Evolutionary conservation across 2,888 invertebrate genomes (phyloP), one percentile per base, ranked within the genome.

Genomic region (Drosophila meridionalis): DNA sequence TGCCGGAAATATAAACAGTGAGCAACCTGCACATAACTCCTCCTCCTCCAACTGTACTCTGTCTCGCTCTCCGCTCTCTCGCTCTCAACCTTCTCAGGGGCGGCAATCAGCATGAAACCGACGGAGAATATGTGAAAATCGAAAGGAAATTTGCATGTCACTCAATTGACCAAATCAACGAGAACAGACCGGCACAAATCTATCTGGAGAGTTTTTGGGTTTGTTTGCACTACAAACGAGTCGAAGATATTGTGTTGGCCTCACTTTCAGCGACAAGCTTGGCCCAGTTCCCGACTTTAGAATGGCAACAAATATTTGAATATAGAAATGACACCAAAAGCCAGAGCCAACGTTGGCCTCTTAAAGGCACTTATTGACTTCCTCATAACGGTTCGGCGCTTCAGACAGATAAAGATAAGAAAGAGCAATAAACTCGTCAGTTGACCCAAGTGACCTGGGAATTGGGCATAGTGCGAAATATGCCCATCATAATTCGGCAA

Each of bases 101-200:
- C 79, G 62, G 63, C 77, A 75, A 82, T 84, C 84, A 83, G 73
- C 62, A 42, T 62, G 56, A 56, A 55, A 55, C 63, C 73, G 69
- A 55, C 65, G 65, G 72, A 78, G 71, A 83, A 88, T 87, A 79
- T 85, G 86, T 73, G 79, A 88, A 84, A 86, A 85, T 79, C 80
- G 80, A 87, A 89, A 84, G 87, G 84, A 87, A 87, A 87, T 87
- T 77, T 87, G 89, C 86, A 87, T 87, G 87, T 89, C 86, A 87
- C 89, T 86, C 80, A 81, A 74, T 85, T 66, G 80, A 70, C 59
- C 61, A 69, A 75, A 77, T 75, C 75, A 68, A 50, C 52, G 63
- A 77, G 77, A 80, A 77, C 70, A 70, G 67, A 66, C 69, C 66
- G 76, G 65, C 83, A 74, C 52, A 76, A 72, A 77, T 77, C 69